phyloP scores from a whole-genome alignment of 2,113 vertebrate genomes.

The Oreochromis aureus region DNA sequence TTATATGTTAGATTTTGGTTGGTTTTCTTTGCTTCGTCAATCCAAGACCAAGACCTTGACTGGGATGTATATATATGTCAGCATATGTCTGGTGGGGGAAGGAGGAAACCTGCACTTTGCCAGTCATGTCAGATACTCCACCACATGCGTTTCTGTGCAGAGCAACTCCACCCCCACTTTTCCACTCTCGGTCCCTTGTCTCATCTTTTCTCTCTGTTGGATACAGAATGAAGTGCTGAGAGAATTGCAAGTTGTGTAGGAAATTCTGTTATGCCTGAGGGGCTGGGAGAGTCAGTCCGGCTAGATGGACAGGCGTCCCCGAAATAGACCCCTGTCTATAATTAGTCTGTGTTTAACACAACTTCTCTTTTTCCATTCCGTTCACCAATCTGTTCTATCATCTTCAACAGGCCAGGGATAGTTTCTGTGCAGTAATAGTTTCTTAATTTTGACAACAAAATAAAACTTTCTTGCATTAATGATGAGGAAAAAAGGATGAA shows the following conservation, averaged over 20 bases:
- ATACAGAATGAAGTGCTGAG: background rate
- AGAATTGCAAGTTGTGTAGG: background rate
- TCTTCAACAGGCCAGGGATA: background rate
- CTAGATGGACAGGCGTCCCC: background rate
- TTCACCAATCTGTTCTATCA: background rate
- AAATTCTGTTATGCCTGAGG: background rate
- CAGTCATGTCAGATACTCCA: slow-evolving; percentile 5
- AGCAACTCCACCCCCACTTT: background rate
- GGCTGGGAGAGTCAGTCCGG: background rate
- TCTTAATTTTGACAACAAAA: background rate
- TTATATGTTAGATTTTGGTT: background rate
- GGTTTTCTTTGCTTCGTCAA: background rate
- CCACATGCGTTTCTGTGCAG: background rate
- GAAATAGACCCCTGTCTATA: slow-evolving; percentile 6
- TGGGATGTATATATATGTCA: background rate
- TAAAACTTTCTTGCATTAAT: background rate
- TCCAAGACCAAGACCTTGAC: background rate
- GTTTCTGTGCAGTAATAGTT: background rate
- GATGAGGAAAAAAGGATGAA: background rate
- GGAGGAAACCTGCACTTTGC: background rate
- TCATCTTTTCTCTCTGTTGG: background rate
- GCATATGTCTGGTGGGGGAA: background rate
- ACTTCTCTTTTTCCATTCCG: background rate
- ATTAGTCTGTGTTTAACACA: background rate
- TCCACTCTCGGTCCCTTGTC: background rate